A percentile compares a stretch with the other conserved stretches of the same genome.
Conservation (phyloP, 2,113 vertebrate genomes). For the Oreocharis arfaki region DNA sequence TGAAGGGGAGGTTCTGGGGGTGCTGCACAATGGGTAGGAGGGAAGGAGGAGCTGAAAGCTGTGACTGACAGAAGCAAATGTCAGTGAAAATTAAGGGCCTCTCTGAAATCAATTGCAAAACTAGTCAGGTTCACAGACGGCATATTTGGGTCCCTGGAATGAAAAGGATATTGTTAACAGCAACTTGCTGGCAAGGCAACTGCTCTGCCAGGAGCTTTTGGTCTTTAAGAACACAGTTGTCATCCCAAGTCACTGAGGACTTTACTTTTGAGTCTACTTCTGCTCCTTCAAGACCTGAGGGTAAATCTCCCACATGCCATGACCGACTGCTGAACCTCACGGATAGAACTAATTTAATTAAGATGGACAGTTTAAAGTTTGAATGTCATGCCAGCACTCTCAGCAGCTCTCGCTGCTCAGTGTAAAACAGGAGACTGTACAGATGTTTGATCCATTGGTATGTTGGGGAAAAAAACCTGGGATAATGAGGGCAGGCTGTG, state of each 20-base stretch:
- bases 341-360: constrained; percentile 27
- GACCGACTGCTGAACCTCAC: constrained; percentile 22
- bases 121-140: constrained; percentile 1
- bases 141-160: constrained; percentile 28
- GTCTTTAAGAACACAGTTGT: constrained; percentile 45
- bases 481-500: background rate
- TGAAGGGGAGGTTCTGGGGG: background rate
- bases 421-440: background rate
- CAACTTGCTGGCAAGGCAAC: constrained; percentile 42
- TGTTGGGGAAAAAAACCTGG: rapidly evolving
- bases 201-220: constrained; percentile 49
- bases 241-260: constrained; percentile 45
- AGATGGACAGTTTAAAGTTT: constrained; percentile 30
- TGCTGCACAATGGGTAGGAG: background rate
- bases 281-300: constrained; percentile 15
- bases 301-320: constrained; percentile 14
- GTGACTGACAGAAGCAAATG: constrained; percentile 16
- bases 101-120: constrained; percentile 2
- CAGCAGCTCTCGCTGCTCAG: background rate
- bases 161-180: constrained; percentile 60
- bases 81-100: background rate
- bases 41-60: background rate
- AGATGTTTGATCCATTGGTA: background rate
- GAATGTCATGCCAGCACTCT: background rate
- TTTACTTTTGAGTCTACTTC: constrained; percentile 39